Base-by-base conservation (phyloP, 1,140 invertebrate genomes). In the Rhysida immarginata region DNA sequence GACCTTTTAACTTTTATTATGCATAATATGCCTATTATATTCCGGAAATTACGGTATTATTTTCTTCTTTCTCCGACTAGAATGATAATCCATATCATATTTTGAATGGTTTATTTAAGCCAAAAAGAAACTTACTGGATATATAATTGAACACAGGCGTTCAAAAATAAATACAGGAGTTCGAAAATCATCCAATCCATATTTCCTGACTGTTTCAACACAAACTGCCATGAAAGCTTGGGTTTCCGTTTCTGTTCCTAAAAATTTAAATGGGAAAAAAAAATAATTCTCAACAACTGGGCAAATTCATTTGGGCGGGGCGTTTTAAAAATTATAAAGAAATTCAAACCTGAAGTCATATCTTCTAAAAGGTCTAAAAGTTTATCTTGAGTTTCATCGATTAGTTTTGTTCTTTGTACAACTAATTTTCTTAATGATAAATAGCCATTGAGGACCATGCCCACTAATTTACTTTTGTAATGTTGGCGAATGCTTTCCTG, bases 151-250 rank as follows among this genome's bases (percentile, higher is more conserved):
- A 66, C 94, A 98, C 0, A 98, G 77, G 44, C 95, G 77, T 74
- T 98, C 94, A 69, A 97, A 97, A 42, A 79, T 78, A 63, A 98
- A 97, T 5, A 97, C 91, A 0, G 95, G 95, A 1, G 94, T 97
- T 57, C 90, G 77, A 50, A 95, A 84, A 71, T 98, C 95, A 67
- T 92, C 85, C 25, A 83, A 75, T 46, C 85, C 86, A 64, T 92
- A 96, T 65, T 93, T 93, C 64, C 91, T 84, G 1, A 97, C 84
- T 0, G 94, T 96, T 71, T 97, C 87, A 2, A 97, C 88, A 66
- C 95, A 96, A 21, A 97, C 87, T 8, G 88, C 81, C 92, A 98
- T 97, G 65, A 98, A 97, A 52, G 91, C 87, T 63, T 90, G 87
- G 0, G 92, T 96, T 72, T 98, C 94, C 48, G 87, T 83, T 73